A percentile compares a stretch with the other conserved stretches of the same genome.
phyloP scores from a whole-genome alignment of 2,888 invertebrate species.

The Operophtera brumata region DNA sequence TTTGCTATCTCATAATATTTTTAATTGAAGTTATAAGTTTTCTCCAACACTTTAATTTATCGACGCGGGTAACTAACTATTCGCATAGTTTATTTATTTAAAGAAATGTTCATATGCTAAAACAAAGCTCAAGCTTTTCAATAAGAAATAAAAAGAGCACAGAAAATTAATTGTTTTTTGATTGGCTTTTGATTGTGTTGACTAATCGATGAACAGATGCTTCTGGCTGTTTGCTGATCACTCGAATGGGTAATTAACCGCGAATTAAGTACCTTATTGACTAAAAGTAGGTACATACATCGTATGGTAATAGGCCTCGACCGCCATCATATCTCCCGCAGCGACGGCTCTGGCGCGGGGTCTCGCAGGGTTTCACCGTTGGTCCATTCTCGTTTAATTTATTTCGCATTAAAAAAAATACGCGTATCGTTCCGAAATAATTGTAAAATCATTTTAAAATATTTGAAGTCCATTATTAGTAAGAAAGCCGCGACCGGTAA shows the following conservation, averaged over 20 bases:
- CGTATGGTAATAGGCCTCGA: conserved; percentile 63
- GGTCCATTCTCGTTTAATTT: conserved; percentile 50
- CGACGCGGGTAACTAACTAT: no score
- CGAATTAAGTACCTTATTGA: conserved; percentile 22
- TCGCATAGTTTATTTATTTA: no score
- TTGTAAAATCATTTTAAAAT: conserved; percentile 13
- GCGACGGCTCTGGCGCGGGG: conserved; percentile 40
- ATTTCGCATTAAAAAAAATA: conserved; percentile 9
- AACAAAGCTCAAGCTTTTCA: no score
- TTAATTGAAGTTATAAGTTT: no score
- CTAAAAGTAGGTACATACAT: conserved; percentile 43
- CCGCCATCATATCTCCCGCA: conserved; percentile 58
- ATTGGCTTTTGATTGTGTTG: conserved; percentile 23
- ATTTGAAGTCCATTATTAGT: conserved; percentile 4
- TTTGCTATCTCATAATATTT: no score
- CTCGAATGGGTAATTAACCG: conserved; percentile 32
- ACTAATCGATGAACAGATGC: conserved; percentile 19
- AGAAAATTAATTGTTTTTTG: background rate
- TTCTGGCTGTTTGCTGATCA: conserved; percentile 26
- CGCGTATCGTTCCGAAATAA: conserved; percentile 13
- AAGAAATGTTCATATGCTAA: no score
- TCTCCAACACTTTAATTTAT: no score
- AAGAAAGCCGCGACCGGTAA: conserved; percentile 28
- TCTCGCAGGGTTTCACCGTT: conserved; percentile 61
- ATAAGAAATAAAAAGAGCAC: no score